Evolutionary conservation across 64 coral and sea anemone genomes (phyloP).

Genomic region (Montipora foliosa): DNA sequence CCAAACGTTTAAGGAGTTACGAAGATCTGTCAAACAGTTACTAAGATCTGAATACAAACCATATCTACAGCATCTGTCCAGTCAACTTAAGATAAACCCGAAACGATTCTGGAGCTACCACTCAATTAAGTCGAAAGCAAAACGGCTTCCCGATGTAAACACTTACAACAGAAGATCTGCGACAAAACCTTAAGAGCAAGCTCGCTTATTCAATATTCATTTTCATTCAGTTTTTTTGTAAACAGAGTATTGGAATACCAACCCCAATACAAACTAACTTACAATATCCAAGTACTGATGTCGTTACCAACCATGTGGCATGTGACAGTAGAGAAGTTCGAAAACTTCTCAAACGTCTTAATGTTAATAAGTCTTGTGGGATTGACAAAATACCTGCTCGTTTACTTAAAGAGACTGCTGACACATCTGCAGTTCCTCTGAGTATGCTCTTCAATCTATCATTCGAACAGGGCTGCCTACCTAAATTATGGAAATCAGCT

Average conservation of each 20-base stretch:
- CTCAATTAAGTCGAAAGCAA: neutral
- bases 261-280: conserved; percentile 13
- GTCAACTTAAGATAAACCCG: neutral
- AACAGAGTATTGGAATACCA: conserved; percentile 2
- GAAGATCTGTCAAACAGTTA: neutral
- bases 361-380: conserved; percentile 11
- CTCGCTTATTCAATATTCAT: neutral
- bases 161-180: neutral
- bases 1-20: neutral
- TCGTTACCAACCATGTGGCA: conserved; percentile 9
- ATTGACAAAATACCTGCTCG: neutral
- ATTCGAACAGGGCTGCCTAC: neutral
- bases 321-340: neutral
- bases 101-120: neutral
- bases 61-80: conserved; percentile 3
- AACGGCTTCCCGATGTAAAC: neutral
- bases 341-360: neutral
- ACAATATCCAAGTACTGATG: conserved; percentile 4
- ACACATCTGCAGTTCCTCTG: neutral
- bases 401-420: neutral
- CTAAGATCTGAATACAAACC: neutral
- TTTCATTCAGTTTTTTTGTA: neutral
- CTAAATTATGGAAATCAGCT: neutral
- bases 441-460: neutral
- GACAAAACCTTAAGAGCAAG: neutral